A percentile compares a stretch with the other conserved stretches of the same genome.
phyloP scores from a whole-genome alignment of 2,797 vertebrate genomes.

The Gymnoscopelus microlampas region DNA sequence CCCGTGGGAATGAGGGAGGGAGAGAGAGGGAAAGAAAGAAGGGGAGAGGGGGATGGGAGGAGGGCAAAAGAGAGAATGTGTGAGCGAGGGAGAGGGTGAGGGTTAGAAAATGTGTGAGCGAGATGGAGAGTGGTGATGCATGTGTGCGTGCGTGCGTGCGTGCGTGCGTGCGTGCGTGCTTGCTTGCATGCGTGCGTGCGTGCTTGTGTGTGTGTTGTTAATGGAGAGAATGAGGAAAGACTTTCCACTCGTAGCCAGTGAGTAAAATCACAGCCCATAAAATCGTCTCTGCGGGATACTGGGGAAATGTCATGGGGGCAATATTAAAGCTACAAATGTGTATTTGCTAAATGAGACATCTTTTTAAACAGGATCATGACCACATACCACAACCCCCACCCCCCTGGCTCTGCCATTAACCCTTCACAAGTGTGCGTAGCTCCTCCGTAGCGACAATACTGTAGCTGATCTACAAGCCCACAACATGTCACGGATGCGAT shows the following conservation, averaged over 20 bases:
- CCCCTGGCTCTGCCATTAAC: conserved; percentile 27
- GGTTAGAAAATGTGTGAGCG: too few species aligned
- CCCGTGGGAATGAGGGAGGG: conserved; percentile 60
- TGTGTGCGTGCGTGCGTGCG: too few species aligned
- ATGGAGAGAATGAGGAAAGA: conserved; percentile 18
- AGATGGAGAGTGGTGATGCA: too few species aligned
- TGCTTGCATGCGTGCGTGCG: neutral
- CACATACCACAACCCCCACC: conserved; percentile 6
- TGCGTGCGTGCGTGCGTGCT: too few species aligned
- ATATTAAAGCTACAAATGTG: conserved; percentile 59
- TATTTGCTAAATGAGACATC: conserved; percentile 56
- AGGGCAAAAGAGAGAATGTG: too few species aligned
- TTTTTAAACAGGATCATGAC: conserved; percentile 39
- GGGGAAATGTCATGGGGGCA: conserved; percentile 55
- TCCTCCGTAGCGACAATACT: too few species aligned
- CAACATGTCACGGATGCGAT: too few species aligned
- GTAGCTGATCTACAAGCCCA: too few species aligned
- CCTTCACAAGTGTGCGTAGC: conserved; percentile 4
- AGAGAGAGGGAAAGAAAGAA: conserved; percentile 23
- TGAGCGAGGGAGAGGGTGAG: too few species aligned
- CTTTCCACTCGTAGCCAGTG: conserved; percentile 43
- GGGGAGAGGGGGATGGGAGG: neutral
- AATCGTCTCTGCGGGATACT: conserved; percentile 57
- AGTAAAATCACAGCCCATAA: conserved; percentile 39
- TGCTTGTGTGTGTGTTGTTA: neutral